A percentile compares a stretch with the other conserved stretches of the same genome.
These are phyloP conservation scores for Cololabis saira DNA, from an alignment of 2,113 vertebrate species.

Conservation along the genomic window DNA sequence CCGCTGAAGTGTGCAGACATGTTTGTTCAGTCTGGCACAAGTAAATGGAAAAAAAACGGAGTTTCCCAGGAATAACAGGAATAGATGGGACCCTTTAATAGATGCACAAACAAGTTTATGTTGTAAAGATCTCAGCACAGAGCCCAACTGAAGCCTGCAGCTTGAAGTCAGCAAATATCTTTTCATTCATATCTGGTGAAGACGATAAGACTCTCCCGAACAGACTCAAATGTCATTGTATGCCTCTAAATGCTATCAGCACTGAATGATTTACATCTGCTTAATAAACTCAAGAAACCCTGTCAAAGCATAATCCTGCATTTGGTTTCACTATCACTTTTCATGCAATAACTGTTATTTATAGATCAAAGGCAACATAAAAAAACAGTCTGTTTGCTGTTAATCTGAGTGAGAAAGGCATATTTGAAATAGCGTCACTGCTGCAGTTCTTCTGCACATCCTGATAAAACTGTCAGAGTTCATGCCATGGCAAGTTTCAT, in stretches of 20 bases:
- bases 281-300: slow-evolving; percentile 68
- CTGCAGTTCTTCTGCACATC: neutral
- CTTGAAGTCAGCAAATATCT: slow-evolving; percentile 23
- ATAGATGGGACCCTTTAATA: neutral
- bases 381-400: neutral
- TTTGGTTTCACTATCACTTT: slow-evolving; percentile 63
- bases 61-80: neutral
- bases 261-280: slow-evolving; percentile 57
- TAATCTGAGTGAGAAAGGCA: slow-evolving; percentile 6
- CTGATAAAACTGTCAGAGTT: slow-evolving; percentile 10
- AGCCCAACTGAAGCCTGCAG: slow-evolving; percentile 14
- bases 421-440: neutral
- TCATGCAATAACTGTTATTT: slow-evolving; percentile 54
- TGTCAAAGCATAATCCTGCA: slow-evolving; percentile 65
- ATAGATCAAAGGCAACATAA: slow-evolving; percentile 32
- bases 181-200: slow-evolving; percentile 43
- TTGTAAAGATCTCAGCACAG: neutral
- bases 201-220: slow-evolving; percentile 60
- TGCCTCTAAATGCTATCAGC: slow-evolving; percentile 43
- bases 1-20: neutral
- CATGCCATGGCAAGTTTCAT: neutral
- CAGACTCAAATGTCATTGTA: slow-evolving; percentile 15
- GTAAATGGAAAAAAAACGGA: neutral
- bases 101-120: neutral
- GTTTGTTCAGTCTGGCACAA: too few relatives aligned